Evolutionary conservation across 2,888 invertebrate species (phyloP).

Genomic region (Helicoverpa assulta): DNA sequence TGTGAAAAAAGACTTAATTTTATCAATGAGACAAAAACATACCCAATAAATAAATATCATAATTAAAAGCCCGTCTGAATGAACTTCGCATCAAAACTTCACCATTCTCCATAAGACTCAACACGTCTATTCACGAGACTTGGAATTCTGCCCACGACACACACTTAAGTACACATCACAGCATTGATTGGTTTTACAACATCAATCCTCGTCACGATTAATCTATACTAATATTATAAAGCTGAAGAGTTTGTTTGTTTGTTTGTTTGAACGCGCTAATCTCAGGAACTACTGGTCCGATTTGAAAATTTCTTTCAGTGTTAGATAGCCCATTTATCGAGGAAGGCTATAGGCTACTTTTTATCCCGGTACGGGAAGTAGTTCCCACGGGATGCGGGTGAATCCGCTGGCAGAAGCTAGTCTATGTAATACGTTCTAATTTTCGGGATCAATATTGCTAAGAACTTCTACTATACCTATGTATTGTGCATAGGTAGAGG

Average conservation of each 20-base stretch:
- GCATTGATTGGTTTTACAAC: constrained; percentile 11
- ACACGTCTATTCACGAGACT: constrained; percentile 11
- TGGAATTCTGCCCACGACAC: constrained; percentile 16
- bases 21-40: too few species aligned
- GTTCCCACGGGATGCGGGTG: too few species aligned
- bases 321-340: too few species aligned
- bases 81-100: neutral
- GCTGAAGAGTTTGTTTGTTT: too few species aligned
- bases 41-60: neutral
- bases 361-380: too few species aligned
- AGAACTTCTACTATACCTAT: neutral
- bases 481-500: neutral
- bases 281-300: too few species aligned
- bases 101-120: constrained; percentile 8
- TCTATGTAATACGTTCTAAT: constrained; percentile 13
- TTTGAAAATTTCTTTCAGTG: too few species aligned
- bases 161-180: constrained; percentile 14
- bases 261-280: too few species aligned
- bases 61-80: neutral
- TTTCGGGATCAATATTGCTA: constrained; percentile 1
- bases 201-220: constrained; percentile 24
- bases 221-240: too few species aligned
- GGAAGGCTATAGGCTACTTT: too few species aligned
- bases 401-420: too few species aligned
- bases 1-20: too few species aligned